Percentiles rank a stretch among this genome's conserved stretches.
Evolutionary conservation across 2,797 vertebrate species (phyloP).

Genomic region (Schizothorax lantsangensis): DNA sequence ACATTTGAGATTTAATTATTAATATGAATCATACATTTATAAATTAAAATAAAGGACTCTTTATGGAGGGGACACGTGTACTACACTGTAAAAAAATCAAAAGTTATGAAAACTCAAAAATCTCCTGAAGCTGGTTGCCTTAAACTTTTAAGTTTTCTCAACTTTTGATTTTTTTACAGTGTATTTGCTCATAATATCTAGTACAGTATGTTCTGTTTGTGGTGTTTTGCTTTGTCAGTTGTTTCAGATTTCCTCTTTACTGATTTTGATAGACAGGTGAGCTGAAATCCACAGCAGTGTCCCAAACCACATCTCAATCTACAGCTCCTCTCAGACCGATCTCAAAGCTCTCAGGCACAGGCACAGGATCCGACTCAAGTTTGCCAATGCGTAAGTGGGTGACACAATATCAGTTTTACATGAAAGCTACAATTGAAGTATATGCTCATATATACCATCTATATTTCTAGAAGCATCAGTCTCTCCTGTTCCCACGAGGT

Average conservation of each 20-base stretch:
- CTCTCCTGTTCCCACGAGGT: constrained; percentile 60
- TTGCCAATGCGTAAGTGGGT: not conserved
- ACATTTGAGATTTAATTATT: not conserved
- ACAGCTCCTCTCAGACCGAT: constrained; percentile 56
- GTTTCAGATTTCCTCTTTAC: not conserved
- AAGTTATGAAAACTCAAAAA: too few relatives aligned
- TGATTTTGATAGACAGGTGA: constrained; percentile 66
- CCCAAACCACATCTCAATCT: constrained; percentile 23
- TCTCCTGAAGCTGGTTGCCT: too few relatives aligned
- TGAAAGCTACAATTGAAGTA: not conserved
- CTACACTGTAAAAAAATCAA: too few relatives aligned
- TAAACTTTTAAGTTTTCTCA: too few relatives aligned
- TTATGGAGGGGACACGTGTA: not conserved
- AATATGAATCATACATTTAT: not conserved
- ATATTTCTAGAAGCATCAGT: constrained; percentile 69
- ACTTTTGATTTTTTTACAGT: too few relatives aligned
- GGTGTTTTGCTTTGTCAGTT: not conserved
- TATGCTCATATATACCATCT: not conserved
- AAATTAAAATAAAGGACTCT: not conserved
- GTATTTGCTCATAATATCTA: not conserved
- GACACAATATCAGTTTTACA: not conserved
- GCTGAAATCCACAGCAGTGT: constrained; percentile 61
- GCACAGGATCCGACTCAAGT: not conserved
- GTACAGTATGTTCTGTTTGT: not conserved
- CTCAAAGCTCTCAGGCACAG: constrained; percentile 49